These are phyloP conservation scores for Entelurus aequoreus DNA, from an alignment of 2,113 vertebrate species.

Conservation along the genomic window DNA sequence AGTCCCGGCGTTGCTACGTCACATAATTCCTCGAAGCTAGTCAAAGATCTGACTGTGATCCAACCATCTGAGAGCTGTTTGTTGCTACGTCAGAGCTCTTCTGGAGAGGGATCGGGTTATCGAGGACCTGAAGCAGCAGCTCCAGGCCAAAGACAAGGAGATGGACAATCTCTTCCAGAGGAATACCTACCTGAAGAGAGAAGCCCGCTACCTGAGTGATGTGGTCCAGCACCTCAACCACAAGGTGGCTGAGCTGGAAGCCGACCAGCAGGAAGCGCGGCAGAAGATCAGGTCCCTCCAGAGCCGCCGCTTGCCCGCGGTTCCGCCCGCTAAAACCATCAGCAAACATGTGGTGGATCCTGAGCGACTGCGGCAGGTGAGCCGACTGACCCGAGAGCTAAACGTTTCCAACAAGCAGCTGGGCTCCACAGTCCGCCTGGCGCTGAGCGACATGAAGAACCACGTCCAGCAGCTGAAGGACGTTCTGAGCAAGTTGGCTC, in stretches of 20 bases:
- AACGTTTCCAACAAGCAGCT: conserved; percentile 59
- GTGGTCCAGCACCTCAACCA: conserved; percentile 46
- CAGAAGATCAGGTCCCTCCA: conserved; percentile 49
- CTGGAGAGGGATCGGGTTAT: conserved; percentile 53
- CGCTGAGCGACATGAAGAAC: conserved; percentile 48
- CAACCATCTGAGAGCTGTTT: background rate
- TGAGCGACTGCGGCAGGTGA: conserved; percentile 34
- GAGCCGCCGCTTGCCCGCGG: background rate
- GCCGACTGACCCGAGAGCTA: conserved; percentile 38
- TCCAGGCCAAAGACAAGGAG: conserved; percentile 51
- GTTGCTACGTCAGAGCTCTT: conserved; percentile 40
- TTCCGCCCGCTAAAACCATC: conserved; percentile 7
- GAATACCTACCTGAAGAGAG: conserved; percentile 48
- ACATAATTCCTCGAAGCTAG: background rate
- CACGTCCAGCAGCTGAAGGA: conserved; percentile 40
- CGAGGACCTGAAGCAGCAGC: conserved; percentile 50
- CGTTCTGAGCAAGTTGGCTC: conserved; percentile 12
- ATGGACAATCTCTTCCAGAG: conserved; percentile 46
- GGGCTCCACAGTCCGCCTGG: conserved; percentile 19
- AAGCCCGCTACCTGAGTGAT: conserved; percentile 39
- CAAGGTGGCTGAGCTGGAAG: conserved; percentile 53
- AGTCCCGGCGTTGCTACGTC: no score
- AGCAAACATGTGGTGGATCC: conserved; percentile 22
- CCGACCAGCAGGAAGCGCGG: conserved; percentile 42
- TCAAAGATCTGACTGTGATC: background rate